Percentiles rank a stretch among this genome's conserved stretches.
Evolutionary conservation across 1,140 invertebrate species (phyloP).

Genomic region (Protaetia brevitarsis): DNA sequence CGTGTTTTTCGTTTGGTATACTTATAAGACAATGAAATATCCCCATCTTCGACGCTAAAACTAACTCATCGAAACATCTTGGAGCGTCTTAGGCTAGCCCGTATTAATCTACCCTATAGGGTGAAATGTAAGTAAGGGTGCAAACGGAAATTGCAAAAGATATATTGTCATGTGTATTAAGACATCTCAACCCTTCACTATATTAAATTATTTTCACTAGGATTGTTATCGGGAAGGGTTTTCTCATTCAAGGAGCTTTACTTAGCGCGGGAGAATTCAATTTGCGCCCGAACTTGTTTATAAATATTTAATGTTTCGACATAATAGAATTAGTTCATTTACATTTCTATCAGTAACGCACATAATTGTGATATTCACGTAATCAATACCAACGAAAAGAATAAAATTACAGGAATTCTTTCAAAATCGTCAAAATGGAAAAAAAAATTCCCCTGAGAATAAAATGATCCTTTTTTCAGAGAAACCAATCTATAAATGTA

Average conservation of each 20-base stretch:
- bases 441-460: no score
- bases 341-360: no score
- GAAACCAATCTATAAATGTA: no score
- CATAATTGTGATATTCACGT: no score
- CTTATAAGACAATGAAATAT: not conserved
- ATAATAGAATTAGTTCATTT: no score
- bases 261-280: not conserved
- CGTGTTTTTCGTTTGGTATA: not conserved
- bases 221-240: no score
- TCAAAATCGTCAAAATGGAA: no score
- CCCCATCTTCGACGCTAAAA: no score
- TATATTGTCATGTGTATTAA: slow-evolving; percentile 16
- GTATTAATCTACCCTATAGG: slow-evolving; percentile 8
- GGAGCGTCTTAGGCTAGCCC: not conserved
- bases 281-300: not conserved
- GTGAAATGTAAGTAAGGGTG: not conserved
- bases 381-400: no score
- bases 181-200: slow-evolving; percentile 13
- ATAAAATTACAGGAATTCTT: no score
- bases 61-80: not conserved
- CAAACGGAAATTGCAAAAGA: slow-evolving; percentile 4
- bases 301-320: slow-evolving; percentile 14
- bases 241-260: no score
- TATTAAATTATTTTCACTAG: slow-evolving; percentile 5
- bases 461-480: no score